These are phyloP conservation scores for Esox lucius DNA, from an alignment of 2,797 vertebrate species.

Conservation along the genomic window DNA sequence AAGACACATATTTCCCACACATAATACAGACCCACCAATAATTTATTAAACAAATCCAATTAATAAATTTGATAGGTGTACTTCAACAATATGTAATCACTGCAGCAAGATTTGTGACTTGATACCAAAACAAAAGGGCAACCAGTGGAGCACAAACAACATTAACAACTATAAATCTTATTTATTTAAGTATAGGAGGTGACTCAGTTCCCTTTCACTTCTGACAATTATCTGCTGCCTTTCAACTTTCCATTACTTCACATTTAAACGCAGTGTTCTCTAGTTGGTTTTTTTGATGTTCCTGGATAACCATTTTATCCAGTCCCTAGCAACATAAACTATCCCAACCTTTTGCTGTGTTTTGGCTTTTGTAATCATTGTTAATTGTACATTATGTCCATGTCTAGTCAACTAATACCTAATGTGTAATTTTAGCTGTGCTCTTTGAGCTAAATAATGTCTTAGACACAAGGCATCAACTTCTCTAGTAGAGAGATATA, in stretches of 20 bases:
- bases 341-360: neutral
- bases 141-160: too few species aligned
- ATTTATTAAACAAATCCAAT: too few species aligned
- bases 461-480: neutral
- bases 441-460: neutral
- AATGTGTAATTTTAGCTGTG: neutral
- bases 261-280: neutral
- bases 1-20: too few species aligned
- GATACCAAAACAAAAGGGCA: too few species aligned
- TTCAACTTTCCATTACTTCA: neutral
- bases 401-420: neutral
- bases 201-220: slow-evolving; percentile 14
- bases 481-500: too few species aligned
- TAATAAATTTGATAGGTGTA: too few species aligned
- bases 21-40: too few species aligned
- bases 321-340: neutral
- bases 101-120: too few species aligned
- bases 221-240: neutral
- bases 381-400: neutral
- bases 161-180: too few species aligned
- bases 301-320: neutral
- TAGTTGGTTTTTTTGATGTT: neutral
- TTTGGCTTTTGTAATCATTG: neutral
- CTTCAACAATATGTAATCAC: too few species aligned
- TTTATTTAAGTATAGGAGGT: too few species aligned